Percentiles rank a stretch among this genome's conserved stretches.
Evolutionary conservation across 2,797 vertebrate genomes (phyloP).

Genomic region (Chromis chromis): DNA sequence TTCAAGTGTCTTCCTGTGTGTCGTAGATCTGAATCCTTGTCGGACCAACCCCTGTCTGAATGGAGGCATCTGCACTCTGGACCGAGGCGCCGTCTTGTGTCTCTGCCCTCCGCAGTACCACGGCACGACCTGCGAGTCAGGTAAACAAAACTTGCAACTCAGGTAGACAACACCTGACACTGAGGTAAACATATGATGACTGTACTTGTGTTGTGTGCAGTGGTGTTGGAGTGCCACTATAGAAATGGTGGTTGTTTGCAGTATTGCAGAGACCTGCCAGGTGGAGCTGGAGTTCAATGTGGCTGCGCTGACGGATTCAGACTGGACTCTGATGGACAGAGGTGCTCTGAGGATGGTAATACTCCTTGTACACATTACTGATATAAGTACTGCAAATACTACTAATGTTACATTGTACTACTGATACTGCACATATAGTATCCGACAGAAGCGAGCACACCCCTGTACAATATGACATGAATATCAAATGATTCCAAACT

Average conservation of each 20-base stretch:
- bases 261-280: conserved; percentile 83
- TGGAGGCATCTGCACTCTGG: conserved; percentile 85
- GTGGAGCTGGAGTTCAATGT: conserved; percentile 73
- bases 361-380: neutral
- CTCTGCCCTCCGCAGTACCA: conserved; percentile 85
- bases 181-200: neutral
- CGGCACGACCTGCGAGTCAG: conserved; percentile 83
- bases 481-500: no score
- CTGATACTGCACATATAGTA: no score
- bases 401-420: no score
- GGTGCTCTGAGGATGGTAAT: conserved; percentile 80
- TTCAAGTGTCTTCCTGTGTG: conserved; percentile 10
- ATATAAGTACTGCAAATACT: neutral
- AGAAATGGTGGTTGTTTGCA: conserved; percentile 89
- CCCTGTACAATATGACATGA: neutral
- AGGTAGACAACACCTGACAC: neutral
- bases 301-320: conserved; percentile 84
- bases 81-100: conserved; percentile 78
- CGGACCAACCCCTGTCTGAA: conserved; percentile 85
- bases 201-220: conserved; percentile 56
- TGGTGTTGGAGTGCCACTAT: conserved; percentile 81
- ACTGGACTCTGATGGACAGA: conserved; percentile 80
- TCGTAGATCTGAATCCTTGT: conserved; percentile 85
- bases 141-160: conserved; percentile 61
- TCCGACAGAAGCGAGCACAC: no score